Base-by-base conservation (phyloP, 1,140 invertebrate species). In the Drosophila athabasca region DNA sequence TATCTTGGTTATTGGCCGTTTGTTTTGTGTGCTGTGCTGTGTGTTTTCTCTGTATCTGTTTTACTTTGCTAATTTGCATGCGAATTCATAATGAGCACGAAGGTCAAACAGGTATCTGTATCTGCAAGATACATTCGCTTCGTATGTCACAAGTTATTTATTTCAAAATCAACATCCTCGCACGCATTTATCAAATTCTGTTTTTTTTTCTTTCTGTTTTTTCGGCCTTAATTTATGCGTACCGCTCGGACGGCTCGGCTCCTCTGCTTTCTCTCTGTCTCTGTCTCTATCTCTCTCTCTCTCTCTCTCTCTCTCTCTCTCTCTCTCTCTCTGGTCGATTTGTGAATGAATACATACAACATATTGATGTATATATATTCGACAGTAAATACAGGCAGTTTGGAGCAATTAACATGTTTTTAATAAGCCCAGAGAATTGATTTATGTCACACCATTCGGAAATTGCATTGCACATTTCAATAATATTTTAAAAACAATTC, bases 331-430 rank as follows among this genome's bases (percentile, higher is more conserved):
- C 45, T 57, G 15, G 39, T 31, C 52, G 60, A 62, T 68, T 82
- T 78, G 57, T 85, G 77, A 81, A 84, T 77, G 81, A 80, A 85
- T 58, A 74, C 44, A 59, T 49, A 48, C 44, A 67, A 52, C 17
- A 19, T 19, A 67, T 29, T 60, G 29, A 57, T 44, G 22, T 4
- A 7, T 7, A 8, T 57, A n/a, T 51, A 46, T 58, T 55, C 26
- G 62, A 55, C 65, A 79, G 61, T 77, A 81, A 72, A 81, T 69
- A 64, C 67, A 68, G 50, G 62, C 45, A 19, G 58, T 46, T 41
- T 61, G 44, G 15, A 62, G 79, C 68, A 73, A 77, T 85, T 69
- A 84, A 85, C 77, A 80, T 84, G 76, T 73, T 81, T 74, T 84
- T 87, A 84, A 87, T 81, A 87, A 77, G 64, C 62, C 54, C 62